A percentile compares a stretch with the other conserved stretches of the same genome.
Conservation (phyloP, 2,888 invertebrate genomes). For the Cremastobaeus sp. region DNA sequence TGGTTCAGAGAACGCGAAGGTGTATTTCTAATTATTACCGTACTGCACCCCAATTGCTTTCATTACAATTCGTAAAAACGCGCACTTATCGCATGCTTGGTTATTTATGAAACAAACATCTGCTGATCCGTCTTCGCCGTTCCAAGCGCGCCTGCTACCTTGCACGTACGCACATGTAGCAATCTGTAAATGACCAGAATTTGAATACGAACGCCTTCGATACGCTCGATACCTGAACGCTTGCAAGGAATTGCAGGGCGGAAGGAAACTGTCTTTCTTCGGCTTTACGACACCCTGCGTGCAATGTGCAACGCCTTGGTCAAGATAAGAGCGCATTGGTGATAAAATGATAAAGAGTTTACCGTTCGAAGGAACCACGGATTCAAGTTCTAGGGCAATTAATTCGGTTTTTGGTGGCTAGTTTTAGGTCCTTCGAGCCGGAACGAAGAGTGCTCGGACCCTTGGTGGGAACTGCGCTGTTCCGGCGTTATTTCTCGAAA, state of each 20-base stretch:
- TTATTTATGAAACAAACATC: conserved; percentile 62
- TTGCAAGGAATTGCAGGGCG: conserved; percentile 33
- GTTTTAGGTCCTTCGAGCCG: no score
- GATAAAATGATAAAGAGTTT: conserved; percentile 47
- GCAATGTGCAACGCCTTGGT: conserved; percentile 56
- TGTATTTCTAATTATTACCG: conserved; percentile 72
- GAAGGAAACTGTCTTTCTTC: conserved; percentile 57
- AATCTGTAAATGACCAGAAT: conserved; percentile 49
- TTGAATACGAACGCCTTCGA: conserved; percentile 55
- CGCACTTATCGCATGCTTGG: conserved; percentile 67
- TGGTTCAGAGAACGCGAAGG: no score
- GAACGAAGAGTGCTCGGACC: no score
- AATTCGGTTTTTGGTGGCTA: no score
- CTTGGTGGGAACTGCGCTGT: no score
- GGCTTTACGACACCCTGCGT: conserved; percentile 31
- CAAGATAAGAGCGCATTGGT: conserved; percentile 34
- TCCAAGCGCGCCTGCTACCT: conserved; percentile 29
- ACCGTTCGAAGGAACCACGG: no score
- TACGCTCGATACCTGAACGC: conserved; percentile 48
- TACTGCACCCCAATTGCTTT: conserved; percentile 73
- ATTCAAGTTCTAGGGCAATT: neutral
- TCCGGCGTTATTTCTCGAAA: conserved; percentile 10
- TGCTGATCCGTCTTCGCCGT: conserved; percentile 49
- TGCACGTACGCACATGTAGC: conserved; percentile 6
- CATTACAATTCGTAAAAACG: conserved; percentile 72